A percentile compares a stretch with the other conserved stretches of the same genome.
Conservation (phyloP, 2,888 invertebrate species). For the Aplocera efformata region DNA sequence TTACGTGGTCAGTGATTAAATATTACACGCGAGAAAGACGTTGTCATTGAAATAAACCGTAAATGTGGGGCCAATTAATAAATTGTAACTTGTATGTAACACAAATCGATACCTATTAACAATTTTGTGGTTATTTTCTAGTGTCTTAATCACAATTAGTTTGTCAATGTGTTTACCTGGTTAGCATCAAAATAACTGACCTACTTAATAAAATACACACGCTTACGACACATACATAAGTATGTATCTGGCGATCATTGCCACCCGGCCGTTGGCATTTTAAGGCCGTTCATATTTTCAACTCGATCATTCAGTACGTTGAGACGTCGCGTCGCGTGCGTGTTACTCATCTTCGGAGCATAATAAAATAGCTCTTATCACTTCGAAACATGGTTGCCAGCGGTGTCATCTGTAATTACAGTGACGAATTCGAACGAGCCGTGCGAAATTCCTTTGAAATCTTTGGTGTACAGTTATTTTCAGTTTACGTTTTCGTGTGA, state of each 20-base stretch:
- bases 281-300: constrained; percentile 50
- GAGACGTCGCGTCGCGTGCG: constrained; percentile 60
- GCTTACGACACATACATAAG: constrained; percentile 23
- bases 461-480: constrained; percentile 44
- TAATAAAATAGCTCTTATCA: constrained; percentile 31
- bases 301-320: constrained; percentile 47
- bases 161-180: too few species aligned
- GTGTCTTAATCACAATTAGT: too few species aligned
- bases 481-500: constrained; percentile 39
- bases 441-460: constrained; percentile 71
- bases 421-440: constrained; percentile 64
- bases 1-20: too few species aligned
- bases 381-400: constrained; percentile 28
- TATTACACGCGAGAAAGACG: too few species aligned
- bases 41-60: too few species aligned
- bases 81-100: too few species aligned
- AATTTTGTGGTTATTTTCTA: too few species aligned
- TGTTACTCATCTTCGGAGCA: constrained; percentile 50
- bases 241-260: constrained; percentile 47
- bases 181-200: constrained; percentile 32
- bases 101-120: too few species aligned
- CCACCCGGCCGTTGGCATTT: constrained; percentile 55
- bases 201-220: constrained; percentile 37
- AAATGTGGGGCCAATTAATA: too few species aligned
- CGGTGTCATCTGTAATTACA: constrained; percentile 55